phyloP scores from a whole-genome alignment of 2,888 invertebrate genomes.

The Drosophila aldrichi region DNA sequence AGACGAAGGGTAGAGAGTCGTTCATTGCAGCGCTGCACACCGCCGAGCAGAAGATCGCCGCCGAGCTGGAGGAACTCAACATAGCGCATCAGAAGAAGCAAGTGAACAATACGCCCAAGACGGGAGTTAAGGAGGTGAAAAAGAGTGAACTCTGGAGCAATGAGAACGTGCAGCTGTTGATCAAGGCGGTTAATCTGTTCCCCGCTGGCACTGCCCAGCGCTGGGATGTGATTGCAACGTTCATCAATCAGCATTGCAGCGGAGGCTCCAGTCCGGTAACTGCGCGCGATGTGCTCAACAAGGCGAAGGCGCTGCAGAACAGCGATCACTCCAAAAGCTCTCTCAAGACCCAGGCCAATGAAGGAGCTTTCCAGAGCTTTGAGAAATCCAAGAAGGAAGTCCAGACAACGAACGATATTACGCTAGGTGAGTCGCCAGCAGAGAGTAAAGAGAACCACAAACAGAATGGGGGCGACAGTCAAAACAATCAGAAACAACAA shows the following conservation, averaged over 20 bases:
- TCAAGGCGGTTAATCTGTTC: slow-evolving; percentile 98
- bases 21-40: slow-evolving; percentile 90
- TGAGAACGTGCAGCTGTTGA: slow-evolving; percentile 94
- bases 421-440: slow-evolving; percentile 87
- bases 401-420: slow-evolving; percentile 88
- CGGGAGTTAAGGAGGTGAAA: slow-evolving; percentile 85
- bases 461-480: slow-evolving; percentile 61
- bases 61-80: slow-evolving; percentile 89
- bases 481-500: slow-evolving; percentile 42
- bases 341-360: slow-evolving; percentile 95
- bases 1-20: slow-evolving; percentile 88
- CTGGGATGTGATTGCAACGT: slow-evolving; percentile 98
- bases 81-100: slow-evolving; percentile 75
- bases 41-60: slow-evolving; percentile 91
- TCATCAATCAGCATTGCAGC: slow-evolving; percentile 94
- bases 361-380: slow-evolving; percentile 96
- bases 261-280: slow-evolving; percentile 87
- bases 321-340: slow-evolving; percentile 93
- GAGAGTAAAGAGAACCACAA: slow-evolving; percentile 70
- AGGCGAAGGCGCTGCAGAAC: slow-evolving; percentile 97
- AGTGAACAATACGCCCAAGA: slow-evolving; percentile 39
- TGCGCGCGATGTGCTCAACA: slow-evolving; percentile 96
- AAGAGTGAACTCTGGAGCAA: slow-evolving; percentile 89
- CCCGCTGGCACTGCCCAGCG: slow-evolving; percentile 98
- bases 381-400: slow-evolving; percentile 92